phyloP scores from a whole-genome alignment of 2,113 vertebrate species.

The Tyto alba region DNA sequence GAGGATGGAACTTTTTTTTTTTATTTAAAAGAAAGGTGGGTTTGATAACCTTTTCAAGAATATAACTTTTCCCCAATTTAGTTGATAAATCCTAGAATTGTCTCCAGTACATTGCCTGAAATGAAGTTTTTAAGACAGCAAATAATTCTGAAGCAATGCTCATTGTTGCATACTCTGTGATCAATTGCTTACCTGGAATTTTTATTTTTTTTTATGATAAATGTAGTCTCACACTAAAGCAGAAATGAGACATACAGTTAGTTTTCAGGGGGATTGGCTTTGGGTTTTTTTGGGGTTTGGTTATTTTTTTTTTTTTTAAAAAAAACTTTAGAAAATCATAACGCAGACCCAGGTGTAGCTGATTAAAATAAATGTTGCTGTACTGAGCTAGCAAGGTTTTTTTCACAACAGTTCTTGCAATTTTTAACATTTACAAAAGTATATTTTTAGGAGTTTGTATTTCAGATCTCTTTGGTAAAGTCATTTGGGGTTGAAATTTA shows the following conservation, averaged over 20 bases:
- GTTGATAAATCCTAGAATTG: slow-evolving; percentile 15
- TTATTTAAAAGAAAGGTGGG: not conserved
- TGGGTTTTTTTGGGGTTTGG: too few species aligned
- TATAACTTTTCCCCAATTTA: not conserved
- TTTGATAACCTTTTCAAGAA: slow-evolving; percentile 16
- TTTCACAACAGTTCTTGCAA: not conserved
- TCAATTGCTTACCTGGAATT: not conserved
- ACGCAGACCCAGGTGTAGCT: not conserved
- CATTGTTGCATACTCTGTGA: not conserved
- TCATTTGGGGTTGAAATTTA: not conserved
- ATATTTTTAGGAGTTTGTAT: not conserved
- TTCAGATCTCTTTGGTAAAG: not conserved
- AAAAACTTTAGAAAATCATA: not conserved
- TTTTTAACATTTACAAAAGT: not conserved
- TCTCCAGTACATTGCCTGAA: not conserved
- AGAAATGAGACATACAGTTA: not conserved
- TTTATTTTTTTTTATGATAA: not conserved
- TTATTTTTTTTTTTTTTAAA: not conserved
- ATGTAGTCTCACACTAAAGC: not conserved
- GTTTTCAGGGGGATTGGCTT: not conserved
- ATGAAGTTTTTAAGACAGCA: slow-evolving; percentile 10
- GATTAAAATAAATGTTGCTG: not conserved
- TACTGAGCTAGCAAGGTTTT: not conserved
- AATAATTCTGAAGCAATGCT: not conserved
- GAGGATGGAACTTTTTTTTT: not conserved